These are phyloP conservation scores for Apogon hyalosoma DNA, from an alignment of 2,797 vertebrate species.

Conservation along the genomic window DNA sequence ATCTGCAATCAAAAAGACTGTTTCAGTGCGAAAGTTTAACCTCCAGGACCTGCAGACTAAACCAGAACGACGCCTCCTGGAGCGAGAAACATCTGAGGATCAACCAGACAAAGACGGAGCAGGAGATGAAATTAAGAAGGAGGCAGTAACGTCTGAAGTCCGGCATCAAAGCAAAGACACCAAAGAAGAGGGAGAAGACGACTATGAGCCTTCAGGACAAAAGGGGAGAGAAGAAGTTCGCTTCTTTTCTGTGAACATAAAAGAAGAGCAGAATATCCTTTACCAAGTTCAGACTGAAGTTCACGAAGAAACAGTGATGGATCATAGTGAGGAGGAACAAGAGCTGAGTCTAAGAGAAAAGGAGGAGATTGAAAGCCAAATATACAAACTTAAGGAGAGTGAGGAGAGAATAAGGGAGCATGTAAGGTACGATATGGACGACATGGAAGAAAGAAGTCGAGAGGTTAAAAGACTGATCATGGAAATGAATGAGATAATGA, in stretches of 20 bases:
- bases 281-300: conserved; percentile 19
- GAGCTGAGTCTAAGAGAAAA: conserved; percentile 22
- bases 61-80: background rate
- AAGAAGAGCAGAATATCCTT: conserved; percentile 18
- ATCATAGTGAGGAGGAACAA: conserved; percentile 28
- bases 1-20: conserved; percentile 19
- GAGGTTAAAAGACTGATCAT: conserved; percentile 53
- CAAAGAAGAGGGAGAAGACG: conserved; percentile 27
- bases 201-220: background rate
- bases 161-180: conserved; percentile 29
- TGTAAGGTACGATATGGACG: conserved; percentile 31
- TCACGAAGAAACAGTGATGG: conserved; percentile 25
- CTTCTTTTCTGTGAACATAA: conserved; percentile 3
- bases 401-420: conserved; percentile 42
- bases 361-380: conserved; percentile 35
- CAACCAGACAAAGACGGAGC: background rate
- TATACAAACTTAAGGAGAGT: conserved; percentile 39
- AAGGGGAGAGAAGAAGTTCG: conserved; percentile 7
- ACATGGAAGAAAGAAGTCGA: conserved; percentile 42
- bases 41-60: conserved; percentile 25
- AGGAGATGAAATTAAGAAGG: conserved; percentile 15
- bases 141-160: conserved; percentile 6
- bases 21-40: background rate
- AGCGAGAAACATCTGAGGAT: conserved; percentile 12
- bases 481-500: conserved; percentile 57